These are phyloP conservation scores for Actinia tenebrosa DNA, from an alignment of 64 coral and sea anemone genomes.

Conservation along the genomic window DNA sequence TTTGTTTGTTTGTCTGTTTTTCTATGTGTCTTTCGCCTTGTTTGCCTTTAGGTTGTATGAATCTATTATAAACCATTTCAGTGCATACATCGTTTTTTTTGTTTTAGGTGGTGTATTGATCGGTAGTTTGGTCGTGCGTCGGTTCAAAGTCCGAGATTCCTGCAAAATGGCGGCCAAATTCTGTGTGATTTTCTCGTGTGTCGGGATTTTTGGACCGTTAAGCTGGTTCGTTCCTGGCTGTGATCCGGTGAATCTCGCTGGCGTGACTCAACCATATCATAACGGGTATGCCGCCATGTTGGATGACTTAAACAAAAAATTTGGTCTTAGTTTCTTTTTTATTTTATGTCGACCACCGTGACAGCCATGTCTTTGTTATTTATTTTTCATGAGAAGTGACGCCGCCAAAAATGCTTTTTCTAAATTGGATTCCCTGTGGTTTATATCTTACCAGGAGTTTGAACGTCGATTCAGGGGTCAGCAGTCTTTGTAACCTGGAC, in stretches of 20 bases:
- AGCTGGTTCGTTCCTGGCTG: constrained; percentile 90
- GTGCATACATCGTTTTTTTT: not conserved
- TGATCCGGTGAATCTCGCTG: constrained; percentile 57
- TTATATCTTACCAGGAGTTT: not conserved
- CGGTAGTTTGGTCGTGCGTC: constrained; percentile 58
- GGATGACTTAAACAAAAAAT: too few relatives aligned
- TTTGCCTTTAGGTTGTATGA: too few relatives aligned
- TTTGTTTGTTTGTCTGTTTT: too few relatives aligned
- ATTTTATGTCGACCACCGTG: too few relatives aligned
- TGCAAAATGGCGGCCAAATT: constrained; percentile 72
- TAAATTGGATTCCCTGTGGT: not conserved
- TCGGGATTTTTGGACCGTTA: constrained; percentile 25
- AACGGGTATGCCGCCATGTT: constrained; percentile 41
- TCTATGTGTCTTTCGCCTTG: too few relatives aligned
- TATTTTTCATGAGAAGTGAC: too few relatives aligned
- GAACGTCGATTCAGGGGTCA: not conserved
- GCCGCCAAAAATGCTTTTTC: too few relatives aligned
- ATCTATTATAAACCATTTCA: too few relatives aligned
- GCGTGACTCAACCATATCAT: constrained; percentile 51
- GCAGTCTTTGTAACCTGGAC: constrained; percentile 53
- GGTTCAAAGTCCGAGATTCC: constrained; percentile 77
- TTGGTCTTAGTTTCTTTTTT: too few relatives aligned
- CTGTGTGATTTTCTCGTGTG: constrained; percentile 41
- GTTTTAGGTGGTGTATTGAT: constrained; percentile 57
- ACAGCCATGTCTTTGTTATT: too few relatives aligned